Conservation (phyloP, 1,140 invertebrate species). For the Solenopsis fugax region DNA sequence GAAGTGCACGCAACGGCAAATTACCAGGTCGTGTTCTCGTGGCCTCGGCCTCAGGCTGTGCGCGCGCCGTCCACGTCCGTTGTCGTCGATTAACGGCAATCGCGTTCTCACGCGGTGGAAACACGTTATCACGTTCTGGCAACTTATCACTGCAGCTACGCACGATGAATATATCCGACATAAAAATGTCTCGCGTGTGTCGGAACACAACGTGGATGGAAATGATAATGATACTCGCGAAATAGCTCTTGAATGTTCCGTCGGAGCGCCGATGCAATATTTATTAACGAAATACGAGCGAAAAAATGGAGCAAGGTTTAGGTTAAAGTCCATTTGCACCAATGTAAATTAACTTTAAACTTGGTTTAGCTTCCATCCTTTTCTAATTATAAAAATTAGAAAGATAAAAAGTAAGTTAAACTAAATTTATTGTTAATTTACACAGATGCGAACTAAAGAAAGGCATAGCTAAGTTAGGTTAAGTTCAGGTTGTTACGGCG, state of each 20-base stretch:
- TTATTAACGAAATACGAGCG: neutral
- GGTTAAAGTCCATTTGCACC: no score
- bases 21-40: neutral
- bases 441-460: no score
- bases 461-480: no score
- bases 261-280: constrained; percentile 3
- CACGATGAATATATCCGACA: neutral
- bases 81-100: neutral
- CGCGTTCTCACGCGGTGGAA: neutral
- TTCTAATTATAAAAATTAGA: no score
- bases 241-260: neutral
- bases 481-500: no score
- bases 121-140: constrained; percentile 12
- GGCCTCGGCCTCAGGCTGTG: neutral
- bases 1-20: neutral
- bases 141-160: neutral
- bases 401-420: no score
- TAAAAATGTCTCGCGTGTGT: constrained; percentile 15
- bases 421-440: no score
- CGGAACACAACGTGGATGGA: neutral
- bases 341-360: no score
- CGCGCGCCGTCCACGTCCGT: neutral
- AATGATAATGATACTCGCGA: neutral
- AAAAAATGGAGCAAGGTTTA: no score
- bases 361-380: no score